These are phyloP conservation scores for Periophthalmodon schlosseri DNA, from an alignment of 2,113 vertebrate genomes.

Conservation along the genomic window DNA sequence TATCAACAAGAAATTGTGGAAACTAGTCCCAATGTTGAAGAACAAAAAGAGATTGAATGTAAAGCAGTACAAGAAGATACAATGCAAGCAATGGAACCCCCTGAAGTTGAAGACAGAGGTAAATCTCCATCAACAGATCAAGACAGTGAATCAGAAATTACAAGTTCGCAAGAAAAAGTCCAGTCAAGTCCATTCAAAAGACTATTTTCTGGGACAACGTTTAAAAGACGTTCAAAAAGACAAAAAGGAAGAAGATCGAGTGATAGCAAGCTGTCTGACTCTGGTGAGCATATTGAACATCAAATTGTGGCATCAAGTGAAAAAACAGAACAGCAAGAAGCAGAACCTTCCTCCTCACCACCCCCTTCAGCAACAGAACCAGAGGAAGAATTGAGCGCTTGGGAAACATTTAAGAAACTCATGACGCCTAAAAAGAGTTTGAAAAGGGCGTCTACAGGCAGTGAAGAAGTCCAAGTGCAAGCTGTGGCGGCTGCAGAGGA, in stretches of 20 bases:
- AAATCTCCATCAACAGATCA: conserved; percentile 42
- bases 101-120: conserved; percentile 16
- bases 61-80: conserved; percentile 14
- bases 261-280: conserved; percentile 71
- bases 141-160: conserved; percentile 73
- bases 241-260: conserved; percentile 77
- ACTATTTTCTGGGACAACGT: conserved; percentile 81
- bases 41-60: conserved; percentile 17
- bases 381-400: conserved; percentile 80
- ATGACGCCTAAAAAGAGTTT: conserved; percentile 84
- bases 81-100: background rate
- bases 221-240: conserved; percentile 87
- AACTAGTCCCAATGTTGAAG: conserved; percentile 4
- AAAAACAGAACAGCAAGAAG: conserved; percentile 79
- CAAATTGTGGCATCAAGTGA: conserved; percentile 72
- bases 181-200: conserved; percentile 89
- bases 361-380: conserved; percentile 75
- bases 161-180: conserved; percentile 82
- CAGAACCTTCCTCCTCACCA: conserved; percentile 77
- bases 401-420: conserved; percentile 92
- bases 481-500: conserved; percentile 76
- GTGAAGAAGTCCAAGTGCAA: conserved; percentile 69
- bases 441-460: conserved; percentile 67
- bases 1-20: conserved; percentile 40
- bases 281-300: conserved; percentile 71